Evolutionary conservation across 1,140 invertebrate species (phyloP).

Genomic region (Drepana arcuata): DNA sequence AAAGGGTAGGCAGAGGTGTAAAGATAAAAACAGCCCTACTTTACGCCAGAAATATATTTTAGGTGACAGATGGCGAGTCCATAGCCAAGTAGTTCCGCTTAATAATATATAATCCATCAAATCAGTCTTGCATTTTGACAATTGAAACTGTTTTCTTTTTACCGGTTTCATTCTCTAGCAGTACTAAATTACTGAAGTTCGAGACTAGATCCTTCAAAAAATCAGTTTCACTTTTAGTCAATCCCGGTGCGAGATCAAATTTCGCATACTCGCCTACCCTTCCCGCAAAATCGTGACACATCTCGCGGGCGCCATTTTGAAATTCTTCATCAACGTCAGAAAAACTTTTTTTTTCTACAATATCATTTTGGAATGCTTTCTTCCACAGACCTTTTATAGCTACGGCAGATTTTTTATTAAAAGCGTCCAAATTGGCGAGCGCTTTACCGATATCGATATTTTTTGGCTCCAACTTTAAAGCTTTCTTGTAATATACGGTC

Average conservation of each 20-base stretch:
- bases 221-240: conserved; percentile 37
- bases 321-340: conserved; percentile 50
- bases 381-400: conserved; percentile 50
- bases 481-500: conserved; percentile 55
- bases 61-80: no score
- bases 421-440: conserved; percentile 44
- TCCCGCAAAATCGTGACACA: conserved; percentile 51
- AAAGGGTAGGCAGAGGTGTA: no score
- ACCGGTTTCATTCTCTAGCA: conserved; percentile 36
- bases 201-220: conserved; percentile 37
- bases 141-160: conserved; percentile 38
- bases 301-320: conserved; percentile 33
- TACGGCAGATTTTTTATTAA: conserved; percentile 23
- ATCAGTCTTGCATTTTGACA: no score
- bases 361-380: conserved; percentile 32
- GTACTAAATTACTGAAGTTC: conserved; percentile 29
- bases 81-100: no score
- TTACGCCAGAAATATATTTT: no score
- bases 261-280: conserved; percentile 37
- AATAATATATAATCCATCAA: no score
- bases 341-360: conserved; percentile 22
- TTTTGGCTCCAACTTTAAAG: conserved; percentile 59
- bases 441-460: conserved; percentile 64
- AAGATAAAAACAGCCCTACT: no score
- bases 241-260: conserved; percentile 42